Evolutionary conservation across 2,888 invertebrate species (phyloP).

Genomic region (Linhomoeus sp.): DNA sequence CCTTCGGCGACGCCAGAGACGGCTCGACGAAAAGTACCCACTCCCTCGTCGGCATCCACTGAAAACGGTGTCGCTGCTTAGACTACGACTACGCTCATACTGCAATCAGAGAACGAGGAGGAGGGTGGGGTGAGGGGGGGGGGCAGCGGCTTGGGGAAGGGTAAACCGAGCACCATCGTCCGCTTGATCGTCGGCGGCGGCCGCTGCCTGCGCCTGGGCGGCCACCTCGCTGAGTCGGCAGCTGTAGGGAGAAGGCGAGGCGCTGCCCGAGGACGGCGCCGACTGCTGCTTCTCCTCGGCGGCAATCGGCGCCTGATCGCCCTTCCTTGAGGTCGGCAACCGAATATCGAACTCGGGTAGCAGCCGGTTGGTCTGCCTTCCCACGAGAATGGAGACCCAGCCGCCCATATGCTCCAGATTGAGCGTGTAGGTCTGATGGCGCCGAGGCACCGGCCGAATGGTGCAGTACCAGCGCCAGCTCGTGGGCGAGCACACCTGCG

Average conservation of each 20-base stretch:
- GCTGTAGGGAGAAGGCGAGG: too few species aligned
- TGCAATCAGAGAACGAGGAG: too few species aligned
- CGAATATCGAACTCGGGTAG: conserved; percentile 84
- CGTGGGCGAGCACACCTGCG: conserved; percentile 81
- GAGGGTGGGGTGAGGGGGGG: too few species aligned
- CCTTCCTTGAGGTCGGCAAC: conserved; percentile 11
- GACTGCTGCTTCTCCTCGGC: background rate
- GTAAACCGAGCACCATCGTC: too few species aligned
- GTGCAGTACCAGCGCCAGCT: conserved; percentile 81
- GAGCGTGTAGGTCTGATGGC: conserved; percentile 31
- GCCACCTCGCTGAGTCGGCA: too few species aligned
- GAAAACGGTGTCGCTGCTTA: too few species aligned
- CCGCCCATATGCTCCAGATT: conserved; percentile 91
- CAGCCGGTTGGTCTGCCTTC: conserved; percentile 82
- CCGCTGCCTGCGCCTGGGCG: too few species aligned
- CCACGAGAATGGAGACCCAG: conserved; percentile 79
- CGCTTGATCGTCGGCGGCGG: too few species aligned
- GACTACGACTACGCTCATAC: too few species aligned
- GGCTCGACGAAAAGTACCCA: too few species aligned
- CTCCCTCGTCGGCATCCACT: too few species aligned
- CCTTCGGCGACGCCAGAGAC: background rate
- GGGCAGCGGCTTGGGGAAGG: too few species aligned
- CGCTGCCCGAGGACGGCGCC: background rate
- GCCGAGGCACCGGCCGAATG: conserved; percentile 41
- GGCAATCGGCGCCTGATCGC: background rate